Conservation (phyloP, 2,113 vertebrate genomes). For the Gymnobelideus leadbeateri region DNA sequence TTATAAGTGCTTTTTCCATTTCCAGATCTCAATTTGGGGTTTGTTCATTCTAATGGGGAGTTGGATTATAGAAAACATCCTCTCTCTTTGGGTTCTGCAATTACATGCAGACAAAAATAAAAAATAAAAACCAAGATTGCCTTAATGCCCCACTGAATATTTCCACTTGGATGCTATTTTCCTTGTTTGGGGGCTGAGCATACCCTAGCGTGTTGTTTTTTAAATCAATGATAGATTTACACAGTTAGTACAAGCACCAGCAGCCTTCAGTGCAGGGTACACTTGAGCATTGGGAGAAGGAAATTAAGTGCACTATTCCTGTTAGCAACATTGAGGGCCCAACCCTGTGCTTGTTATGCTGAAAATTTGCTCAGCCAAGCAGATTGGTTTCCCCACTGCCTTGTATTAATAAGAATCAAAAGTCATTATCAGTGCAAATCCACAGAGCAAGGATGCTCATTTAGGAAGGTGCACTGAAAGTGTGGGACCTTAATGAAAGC, state of each 20-base stretch:
- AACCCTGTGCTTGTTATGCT: slow-evolving; percentile 55
- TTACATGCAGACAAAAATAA: slow-evolving; percentile 47
- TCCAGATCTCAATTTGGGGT: slow-evolving; percentile 42
- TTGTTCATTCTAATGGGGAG: slow-evolving; percentile 57
- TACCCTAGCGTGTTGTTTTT: slow-evolving; percentile 71
- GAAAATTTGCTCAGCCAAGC: slow-evolving; percentile 64
- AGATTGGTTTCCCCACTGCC: slow-evolving; percentile 56
- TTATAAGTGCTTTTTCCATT: slow-evolving; percentile 36
- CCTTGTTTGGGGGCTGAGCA: slow-evolving; percentile 56
- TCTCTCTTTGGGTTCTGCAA: slow-evolving; percentile 47
- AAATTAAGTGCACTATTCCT: slow-evolving; percentile 72
- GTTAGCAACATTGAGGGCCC: slow-evolving; percentile 20
- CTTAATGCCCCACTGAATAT: slow-evolving; percentile 68
- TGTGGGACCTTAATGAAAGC: slow-evolving; percentile 1
- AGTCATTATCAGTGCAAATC: slow-evolving; percentile 62
- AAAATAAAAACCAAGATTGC: not conserved
- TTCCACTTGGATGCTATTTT: slow-evolving; percentile 69
- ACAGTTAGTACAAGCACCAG: slow-evolving; percentile 64
- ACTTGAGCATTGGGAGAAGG: slow-evolving; percentile 64
- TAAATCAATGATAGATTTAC: slow-evolving; percentile 76
- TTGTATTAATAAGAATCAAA: slow-evolving; percentile 71
- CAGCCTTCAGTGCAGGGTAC: slow-evolving; percentile 28
- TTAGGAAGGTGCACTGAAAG: slow-evolving; percentile 54
- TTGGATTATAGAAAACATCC: slow-evolving; percentile 24
- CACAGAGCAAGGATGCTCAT: not conserved